Base-by-base conservation (phyloP, 2,113 vertebrate genomes). In the Ciconia maguari region DNA sequence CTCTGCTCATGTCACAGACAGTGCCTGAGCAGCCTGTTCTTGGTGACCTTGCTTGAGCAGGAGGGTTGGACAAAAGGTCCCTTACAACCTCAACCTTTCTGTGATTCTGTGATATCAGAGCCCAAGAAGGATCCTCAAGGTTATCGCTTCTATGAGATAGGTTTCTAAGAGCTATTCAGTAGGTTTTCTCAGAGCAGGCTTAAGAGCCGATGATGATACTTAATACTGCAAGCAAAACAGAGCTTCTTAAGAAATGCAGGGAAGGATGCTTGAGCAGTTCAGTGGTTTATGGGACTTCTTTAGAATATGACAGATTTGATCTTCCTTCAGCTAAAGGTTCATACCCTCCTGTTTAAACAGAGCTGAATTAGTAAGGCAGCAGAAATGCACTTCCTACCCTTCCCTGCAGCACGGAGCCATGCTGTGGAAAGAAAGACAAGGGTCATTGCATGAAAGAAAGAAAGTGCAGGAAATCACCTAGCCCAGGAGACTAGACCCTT, bases 391-490 rank as follows among this genome's bases (percentile, higher is more conserved):
- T 26, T 87, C 19, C 34, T 52, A 44, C 21, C 34, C 13, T 49
- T 38, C 32, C 52, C 24, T 60, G n/a, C 1, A 0, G 19, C 60
- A 61, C 2, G 1, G 58, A 71, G 5, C 20, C 1, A 0, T 44
- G 18, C 30, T 49, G 21, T n/a, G 11, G n/a, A 70, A 82, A 74
- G 24, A 48, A 10, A 74, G 11, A 62, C 36, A 58, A 76, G 4
- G 21, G 16, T 69, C 52, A 25, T 13, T 82, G 19, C 24, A n/a
- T 13, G 16, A 66, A 68, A 74, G n/a, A 68, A 68, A 61, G 16
- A 19, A 58, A 64, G 16, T 12, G 20, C 41, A 72, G 49, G 9
- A 83, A 62, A 76, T 32, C 66, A 64, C 46, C 18, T 42, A 38
- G 10, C 12, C 11, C 41, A 5, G 0, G 25, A 60, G 11, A 55